Conservation (phyloP, 2,113 vertebrate species). For the Martes martes region DNA sequence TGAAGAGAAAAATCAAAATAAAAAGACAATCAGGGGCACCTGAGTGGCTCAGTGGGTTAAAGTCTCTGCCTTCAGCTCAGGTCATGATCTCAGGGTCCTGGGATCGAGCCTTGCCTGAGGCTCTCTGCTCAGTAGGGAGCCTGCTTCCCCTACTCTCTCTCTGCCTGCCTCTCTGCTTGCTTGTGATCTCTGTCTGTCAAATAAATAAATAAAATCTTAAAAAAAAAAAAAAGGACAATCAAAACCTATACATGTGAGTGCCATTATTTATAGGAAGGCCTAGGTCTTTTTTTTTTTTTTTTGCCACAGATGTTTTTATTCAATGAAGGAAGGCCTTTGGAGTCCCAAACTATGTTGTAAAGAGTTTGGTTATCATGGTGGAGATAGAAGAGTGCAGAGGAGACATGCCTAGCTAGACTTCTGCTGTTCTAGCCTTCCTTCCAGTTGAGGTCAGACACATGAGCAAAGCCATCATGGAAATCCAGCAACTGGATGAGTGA, state of each 20-base stretch:
- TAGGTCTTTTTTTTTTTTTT: too few species aligned
- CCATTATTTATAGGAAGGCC: neutral
- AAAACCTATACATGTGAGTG: neutral
- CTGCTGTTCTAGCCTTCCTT: neutral
- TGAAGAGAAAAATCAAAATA: neutral
- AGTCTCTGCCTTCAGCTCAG: too few species aligned
- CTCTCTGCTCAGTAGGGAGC: too few species aligned
- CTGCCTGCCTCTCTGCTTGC: too few species aligned
- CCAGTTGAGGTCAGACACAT: neutral
- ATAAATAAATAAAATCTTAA: too few species aligned
- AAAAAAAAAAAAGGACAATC: neutral
- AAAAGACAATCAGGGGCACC: neutral
- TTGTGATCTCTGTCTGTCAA: too few species aligned
- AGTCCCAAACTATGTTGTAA: neutral
- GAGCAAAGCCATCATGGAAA: neutral
- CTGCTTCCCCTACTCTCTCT: too few species aligned
- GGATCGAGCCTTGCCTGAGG: too few species aligned
- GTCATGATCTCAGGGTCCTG: too few species aligned
- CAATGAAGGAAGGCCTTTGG: neutral
- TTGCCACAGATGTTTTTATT: too few species aligned
- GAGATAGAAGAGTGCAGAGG: neutral
- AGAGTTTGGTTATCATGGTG: neutral
- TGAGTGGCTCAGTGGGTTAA: too few species aligned
- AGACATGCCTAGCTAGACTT: neutral
- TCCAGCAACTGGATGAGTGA: neutral